Base-by-base conservation (phyloP, 1,140 invertebrate genomes). In the Neodiprion lecontei region DNA sequence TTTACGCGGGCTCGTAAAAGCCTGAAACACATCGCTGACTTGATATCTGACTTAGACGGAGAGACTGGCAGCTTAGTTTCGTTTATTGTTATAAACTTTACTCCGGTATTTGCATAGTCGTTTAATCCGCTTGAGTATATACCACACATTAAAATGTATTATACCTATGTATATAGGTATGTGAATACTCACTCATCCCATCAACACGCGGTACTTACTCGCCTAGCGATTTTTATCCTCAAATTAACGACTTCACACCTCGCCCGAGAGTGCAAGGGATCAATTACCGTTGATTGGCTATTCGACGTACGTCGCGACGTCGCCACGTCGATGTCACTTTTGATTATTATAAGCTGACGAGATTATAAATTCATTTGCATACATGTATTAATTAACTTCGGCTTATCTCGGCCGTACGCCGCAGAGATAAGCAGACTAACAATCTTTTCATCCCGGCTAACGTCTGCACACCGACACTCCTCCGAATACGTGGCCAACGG, bases 221-320 rank as follows among this genome's bases (percentile, higher is more conserved):
- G 17, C 7, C 0, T 47, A 17, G 53, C 67, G 11, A 23, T 69
- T 69, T 69, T 69, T 69, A 12, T 69, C 12, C 17, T 23, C 40
- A 23, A 69, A 69, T 69, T 69, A 69, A 69, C 12, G 67, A 14
- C 67, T 69, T 69, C 23, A 47, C 67, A 69, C 67, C 67, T 47
- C 67, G 67, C 12, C 8, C 67, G 67, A 14, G 28, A 40, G 53
- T 61, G 53, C 53, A 17, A 61, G n/a, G 40, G 67, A 69, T 69
- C 67, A 47, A 47, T 21, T 21, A 69, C 21, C 67, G 67, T 69
- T 69, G 67, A 69, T 69, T 69, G 67, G 67, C 67, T 69, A 1
- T 69, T 17, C 21, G 61, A 23, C 40, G 28, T 40, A 40, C 28
- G 28, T 40, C 28, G 28, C 28, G 28, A 5, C 53, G 67, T 17